These are phyloP conservation scores for Acropora yongei DNA, from an alignment of 64 coral and sea anemone species.

Conservation along the genomic window DNA sequence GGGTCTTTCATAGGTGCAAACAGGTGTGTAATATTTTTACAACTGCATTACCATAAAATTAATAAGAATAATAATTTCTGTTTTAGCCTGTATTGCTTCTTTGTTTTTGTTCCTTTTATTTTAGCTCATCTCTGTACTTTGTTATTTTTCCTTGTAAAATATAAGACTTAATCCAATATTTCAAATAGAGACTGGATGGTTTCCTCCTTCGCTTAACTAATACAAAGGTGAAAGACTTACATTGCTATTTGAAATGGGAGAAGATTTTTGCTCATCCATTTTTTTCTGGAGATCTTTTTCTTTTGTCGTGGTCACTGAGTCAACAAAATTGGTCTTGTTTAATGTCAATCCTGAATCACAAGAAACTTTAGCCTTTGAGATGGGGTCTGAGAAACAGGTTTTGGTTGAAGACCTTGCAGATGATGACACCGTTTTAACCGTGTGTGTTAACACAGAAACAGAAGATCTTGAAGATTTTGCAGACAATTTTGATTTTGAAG, in stretches of 20 bases:
- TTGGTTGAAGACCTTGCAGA: background rate
- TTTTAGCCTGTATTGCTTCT: too few species aligned
- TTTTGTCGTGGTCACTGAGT: background rate
- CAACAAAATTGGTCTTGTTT: background rate
- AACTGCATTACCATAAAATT: too few species aligned
- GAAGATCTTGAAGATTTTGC: background rate
- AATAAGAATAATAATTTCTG: too few species aligned
- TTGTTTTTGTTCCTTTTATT: too few species aligned
- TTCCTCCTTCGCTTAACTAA: background rate
- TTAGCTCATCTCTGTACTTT: too few species aligned
- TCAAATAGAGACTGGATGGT: too few species aligned
- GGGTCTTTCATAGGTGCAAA: too few species aligned
- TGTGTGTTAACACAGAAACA: background rate
- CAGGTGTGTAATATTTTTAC: too few species aligned
- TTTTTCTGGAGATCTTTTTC: background rate
- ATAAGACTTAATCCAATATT: too few species aligned
- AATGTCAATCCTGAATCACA: background rate
- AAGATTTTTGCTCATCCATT: constrained; percentile 4
- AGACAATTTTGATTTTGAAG: background rate
- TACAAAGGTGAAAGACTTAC: background rate
- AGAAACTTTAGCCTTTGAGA: background rate
- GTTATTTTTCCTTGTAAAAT: too few species aligned
- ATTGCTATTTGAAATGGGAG: constrained; percentile 1
- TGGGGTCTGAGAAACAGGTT: background rate
- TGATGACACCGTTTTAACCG: background rate